Conservation (phyloP, 2,113 vertebrate genomes). For the Willisornis vidua region DNA sequence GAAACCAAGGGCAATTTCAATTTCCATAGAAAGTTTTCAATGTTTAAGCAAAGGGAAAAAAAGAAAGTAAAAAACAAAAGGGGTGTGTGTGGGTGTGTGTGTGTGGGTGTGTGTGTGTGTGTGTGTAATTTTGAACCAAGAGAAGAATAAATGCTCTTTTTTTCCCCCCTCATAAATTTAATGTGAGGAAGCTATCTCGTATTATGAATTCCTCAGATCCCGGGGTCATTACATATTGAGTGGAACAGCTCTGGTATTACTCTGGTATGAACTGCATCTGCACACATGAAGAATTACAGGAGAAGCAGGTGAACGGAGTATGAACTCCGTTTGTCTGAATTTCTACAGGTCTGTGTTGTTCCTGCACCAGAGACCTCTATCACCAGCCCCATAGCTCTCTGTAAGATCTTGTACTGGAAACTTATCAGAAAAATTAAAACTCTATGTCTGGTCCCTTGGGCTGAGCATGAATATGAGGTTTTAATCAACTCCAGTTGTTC, state of each 20-base stretch:
- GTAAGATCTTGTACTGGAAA: accelerated
- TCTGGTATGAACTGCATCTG: neutral
- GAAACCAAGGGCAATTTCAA: neutral
- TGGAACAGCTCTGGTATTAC: neutral
- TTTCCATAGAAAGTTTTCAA: neutral
- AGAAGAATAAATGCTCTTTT: neutral
- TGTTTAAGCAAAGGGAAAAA: accelerated
- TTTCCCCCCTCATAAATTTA: neutral
- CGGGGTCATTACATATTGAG: accelerated
- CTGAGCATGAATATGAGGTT: neutral
- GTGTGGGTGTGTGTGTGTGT: too few relatives aligned
- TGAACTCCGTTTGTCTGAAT: neutral
- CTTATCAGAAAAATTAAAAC: neutral
- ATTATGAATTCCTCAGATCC: neutral
- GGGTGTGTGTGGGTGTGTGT: accelerated
- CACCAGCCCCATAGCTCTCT: accelerated
- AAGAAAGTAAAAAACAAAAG: too few relatives aligned
- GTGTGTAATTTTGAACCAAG: neutral
- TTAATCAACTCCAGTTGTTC: neutral
- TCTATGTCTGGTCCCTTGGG: accelerated
- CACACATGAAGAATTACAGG: neutral
- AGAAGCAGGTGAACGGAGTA: neutral
- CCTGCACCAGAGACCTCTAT: too few relatives aligned
- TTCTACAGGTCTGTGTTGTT: accelerated
- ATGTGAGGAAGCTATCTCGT: neutral